Percentiles rank a stretch among this genome's conserved stretches.
Conservation (phyloP, 2,113 vertebrate species). For the Rana temporaria region DNA sequence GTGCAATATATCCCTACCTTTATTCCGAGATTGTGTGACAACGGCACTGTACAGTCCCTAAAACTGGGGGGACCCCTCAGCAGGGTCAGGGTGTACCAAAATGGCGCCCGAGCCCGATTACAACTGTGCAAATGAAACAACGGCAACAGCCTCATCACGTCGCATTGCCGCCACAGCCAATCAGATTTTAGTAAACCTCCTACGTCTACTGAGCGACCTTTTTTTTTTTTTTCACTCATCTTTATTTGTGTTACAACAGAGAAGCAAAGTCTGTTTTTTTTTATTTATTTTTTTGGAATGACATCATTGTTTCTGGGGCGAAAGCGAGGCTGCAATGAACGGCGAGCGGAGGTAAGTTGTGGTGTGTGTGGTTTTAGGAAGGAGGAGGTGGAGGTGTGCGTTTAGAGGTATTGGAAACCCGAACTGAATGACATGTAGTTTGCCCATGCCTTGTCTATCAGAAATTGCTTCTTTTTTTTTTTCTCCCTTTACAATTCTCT, state of each 20-base stretch:
- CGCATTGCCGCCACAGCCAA: background rate
- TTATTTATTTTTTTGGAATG: background rate
- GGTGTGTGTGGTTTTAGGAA: background rate
- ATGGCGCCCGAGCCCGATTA: slow-evolving; percentile 29
- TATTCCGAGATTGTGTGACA: too few relatives aligned
- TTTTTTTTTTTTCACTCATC: slow-evolving; percentile 18
- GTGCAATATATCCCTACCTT: too few relatives aligned
- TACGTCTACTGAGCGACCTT: background rate
- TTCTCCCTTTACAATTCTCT: too few relatives aligned
- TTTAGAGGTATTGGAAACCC: too few relatives aligned
- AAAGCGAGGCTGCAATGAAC: slow-evolving; percentile 35
- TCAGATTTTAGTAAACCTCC: background rate
- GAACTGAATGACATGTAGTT: too few relatives aligned
- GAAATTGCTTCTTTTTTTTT: too few relatives aligned
- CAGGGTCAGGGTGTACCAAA: slow-evolving; percentile 50
- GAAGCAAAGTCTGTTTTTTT: background rate
- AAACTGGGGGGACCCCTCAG: background rate
- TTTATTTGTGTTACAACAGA: background rate
- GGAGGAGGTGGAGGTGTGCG: background rate
- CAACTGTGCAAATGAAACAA: background rate
- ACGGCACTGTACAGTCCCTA: background rate
- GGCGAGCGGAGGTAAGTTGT: slow-evolving; percentile 16
- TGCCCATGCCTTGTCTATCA: too few relatives aligned
- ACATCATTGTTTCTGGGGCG: background rate
- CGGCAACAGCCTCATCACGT: background rate